Percentiles rank a stretch among this genome's conserved stretches.
These are phyloP conservation scores for Polyommatus iphigenia DNA, from an alignment of 2,888 invertebrate species.

Conservation along the genomic window DNA sequence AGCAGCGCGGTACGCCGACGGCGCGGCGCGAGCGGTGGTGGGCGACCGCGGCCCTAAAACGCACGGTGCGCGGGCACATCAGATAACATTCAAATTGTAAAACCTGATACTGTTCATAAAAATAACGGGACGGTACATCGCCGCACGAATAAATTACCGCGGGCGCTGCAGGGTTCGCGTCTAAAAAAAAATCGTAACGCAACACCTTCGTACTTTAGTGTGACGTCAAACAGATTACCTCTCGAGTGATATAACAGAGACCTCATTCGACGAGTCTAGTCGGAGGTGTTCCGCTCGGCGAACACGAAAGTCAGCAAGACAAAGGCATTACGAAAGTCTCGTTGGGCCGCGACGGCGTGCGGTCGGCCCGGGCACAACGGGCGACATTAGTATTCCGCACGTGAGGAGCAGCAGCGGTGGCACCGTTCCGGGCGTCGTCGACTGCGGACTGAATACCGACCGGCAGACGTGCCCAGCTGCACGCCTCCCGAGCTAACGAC, in stretches of 20 bases:
- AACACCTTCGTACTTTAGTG: neutral
- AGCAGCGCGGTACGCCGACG: slow-evolving; percentile 56
- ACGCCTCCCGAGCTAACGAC: neutral
- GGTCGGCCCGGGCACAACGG: slow-evolving; percentile 59
- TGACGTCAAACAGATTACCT: slow-evolving; percentile 34
- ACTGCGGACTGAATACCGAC: slow-evolving; percentile 69
- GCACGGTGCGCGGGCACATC: slow-evolving; percentile 14
- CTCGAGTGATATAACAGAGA: slow-evolving; percentile 45
- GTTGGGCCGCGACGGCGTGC: slow-evolving; percentile 57
- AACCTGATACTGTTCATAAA: slow-evolving; percentile 18
- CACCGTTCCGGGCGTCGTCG: slow-evolving; percentile 73
- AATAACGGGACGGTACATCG: slow-evolving; percentile 16
- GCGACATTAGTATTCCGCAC: slow-evolving; percentile 70
- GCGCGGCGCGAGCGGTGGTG: slow-evolving; percentile 11
- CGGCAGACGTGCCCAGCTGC: slow-evolving; percentile 30
- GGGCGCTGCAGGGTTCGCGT: neutral
- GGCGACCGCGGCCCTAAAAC: slow-evolving; percentile 19
- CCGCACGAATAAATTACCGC: neutral
- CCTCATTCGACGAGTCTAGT: slow-evolving; percentile 48
- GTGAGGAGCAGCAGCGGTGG: slow-evolving; percentile 63
- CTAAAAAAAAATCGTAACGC: neutral
- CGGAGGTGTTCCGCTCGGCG: slow-evolving; percentile 63
- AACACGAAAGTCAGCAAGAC: slow-evolving; percentile 70
- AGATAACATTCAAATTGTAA: slow-evolving; percentile 14
- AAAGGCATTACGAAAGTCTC: slow-evolving; percentile 73